Evolutionary conservation across 2,113 vertebrate species (phyloP), one percentile per base, ranked within the genome.

Genomic region (Delphinapterus leucas): DNA sequence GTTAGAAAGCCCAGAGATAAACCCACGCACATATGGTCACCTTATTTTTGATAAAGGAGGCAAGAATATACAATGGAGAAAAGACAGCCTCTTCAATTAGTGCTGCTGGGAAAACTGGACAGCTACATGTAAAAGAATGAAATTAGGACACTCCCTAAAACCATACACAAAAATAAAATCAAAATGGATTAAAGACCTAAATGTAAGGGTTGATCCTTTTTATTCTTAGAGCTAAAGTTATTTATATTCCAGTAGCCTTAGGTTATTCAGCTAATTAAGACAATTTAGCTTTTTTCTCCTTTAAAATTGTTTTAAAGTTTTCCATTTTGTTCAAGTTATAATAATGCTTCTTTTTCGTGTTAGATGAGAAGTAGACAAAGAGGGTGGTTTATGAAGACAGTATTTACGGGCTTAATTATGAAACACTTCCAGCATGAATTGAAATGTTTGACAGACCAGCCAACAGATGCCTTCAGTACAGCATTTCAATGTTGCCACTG

Each of bases 401-500:
- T 1, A 10, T 80, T 26, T 86, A 73, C 53, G 25, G 28, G 21
- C 28, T 47, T 96, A 74, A 73, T 85, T 89, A 53, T 61, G 41
- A 95, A 95, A 79, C 31, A 53, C 60, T 90, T 94, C 49, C 58
- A 38, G 18, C 44, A 71, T 44, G 10, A 93, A 65, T 70, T 68
- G 60, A 86, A 93, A 67, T 88, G 25, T 94, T 88, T 94, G 74
- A 81, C 80, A 90, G 25, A 87, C n/a, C 23, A 85, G 31, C 21
- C 65, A 74, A 80, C 6, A 47, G 44, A 73, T 92, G 38, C 61
- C 74, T 93, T 90, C 47, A 13, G 0, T 36, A n/a, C 7, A 60
- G n/a, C 41, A 12, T 61, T 89, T 86, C 17, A 73, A 0, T 80
- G 85, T 80, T 83, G 28, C 4, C 7, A 1, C 33, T 55, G 71